A percentile compares a stretch with the other conserved stretches of the same genome.
phyloP scores from a whole-genome alignment of 2,888 invertebrate genomes.

The Tethea ocularis region DNA sequence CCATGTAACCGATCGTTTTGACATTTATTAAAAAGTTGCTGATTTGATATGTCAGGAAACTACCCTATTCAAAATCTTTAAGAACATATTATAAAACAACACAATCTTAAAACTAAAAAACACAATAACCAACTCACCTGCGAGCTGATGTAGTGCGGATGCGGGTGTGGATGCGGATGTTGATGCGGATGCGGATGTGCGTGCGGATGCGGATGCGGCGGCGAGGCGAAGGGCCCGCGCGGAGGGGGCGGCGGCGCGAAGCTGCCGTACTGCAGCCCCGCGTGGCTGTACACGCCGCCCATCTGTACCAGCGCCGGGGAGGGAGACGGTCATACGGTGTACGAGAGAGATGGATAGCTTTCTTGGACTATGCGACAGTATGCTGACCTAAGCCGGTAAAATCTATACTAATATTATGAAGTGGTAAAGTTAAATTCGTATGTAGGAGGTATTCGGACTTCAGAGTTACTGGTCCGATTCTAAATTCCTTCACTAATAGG shows the following conservation, averaged over 20 bases:
- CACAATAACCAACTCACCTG: constrained; percentile 53
- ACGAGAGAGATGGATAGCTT: not conserved
- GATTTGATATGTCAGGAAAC: no score
- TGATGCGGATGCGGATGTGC: constrained; percentile 28
- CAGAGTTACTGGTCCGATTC: no score
- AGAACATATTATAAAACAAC: no score
- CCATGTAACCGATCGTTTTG: no score
- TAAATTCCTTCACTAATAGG: no score
- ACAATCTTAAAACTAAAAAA: not conserved
- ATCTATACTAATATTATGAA: no score
- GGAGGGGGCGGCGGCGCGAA: constrained; percentile 62
- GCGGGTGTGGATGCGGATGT: constrained; percentile 26
- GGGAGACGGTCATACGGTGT: not conserved
- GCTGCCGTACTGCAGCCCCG: constrained; percentile 69
- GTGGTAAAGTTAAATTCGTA: no score
- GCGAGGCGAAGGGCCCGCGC: constrained; percentile 69
- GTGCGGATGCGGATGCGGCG: constrained; percentile 56
- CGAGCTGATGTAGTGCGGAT: constrained; percentile 57
- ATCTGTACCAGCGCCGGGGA: constrained; percentile 49
- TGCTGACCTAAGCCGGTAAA: no score
- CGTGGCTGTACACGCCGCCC: constrained; percentile 69
- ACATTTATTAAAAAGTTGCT: no score
- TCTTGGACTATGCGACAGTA: not conserved
- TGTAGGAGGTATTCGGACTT: no score
- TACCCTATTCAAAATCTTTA: no score